These are phyloP conservation scores for Zosterops hypoxanthus DNA, from an alignment of 2,113 vertebrate species.

Conservation along the genomic window DNA sequence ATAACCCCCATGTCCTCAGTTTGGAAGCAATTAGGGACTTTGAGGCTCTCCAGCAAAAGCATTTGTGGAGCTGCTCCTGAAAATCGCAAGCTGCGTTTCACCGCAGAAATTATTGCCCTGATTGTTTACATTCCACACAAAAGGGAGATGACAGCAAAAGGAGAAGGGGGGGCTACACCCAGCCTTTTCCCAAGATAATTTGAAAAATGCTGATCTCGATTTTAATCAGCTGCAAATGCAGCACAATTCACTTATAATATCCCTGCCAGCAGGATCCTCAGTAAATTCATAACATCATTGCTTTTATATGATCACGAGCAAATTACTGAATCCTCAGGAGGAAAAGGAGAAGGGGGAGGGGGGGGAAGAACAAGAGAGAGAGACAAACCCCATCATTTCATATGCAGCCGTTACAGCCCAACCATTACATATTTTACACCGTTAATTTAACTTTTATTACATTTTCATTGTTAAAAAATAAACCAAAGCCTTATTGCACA, in stretches of 20 bases:
- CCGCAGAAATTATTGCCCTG: slow-evolving; percentile 21
- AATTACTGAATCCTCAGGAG: slow-evolving; percentile 63
- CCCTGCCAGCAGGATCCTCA: slow-evolving; percentile 58
- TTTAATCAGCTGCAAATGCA: slow-evolving; percentile 69
- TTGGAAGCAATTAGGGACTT: neutral
- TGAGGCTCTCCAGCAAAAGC: slow-evolving; percentile 1
- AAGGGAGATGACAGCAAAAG: slow-evolving; percentile 51
- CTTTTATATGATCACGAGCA: slow-evolving; percentile 51
- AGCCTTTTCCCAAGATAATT: slow-evolving; percentile 62
- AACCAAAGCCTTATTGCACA: slow-evolving; percentile 26
- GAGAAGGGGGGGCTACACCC: neutral
- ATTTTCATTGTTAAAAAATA: slow-evolving; percentile 51
- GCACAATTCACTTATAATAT: slow-evolving; percentile 67
- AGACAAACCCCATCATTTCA: neutral
- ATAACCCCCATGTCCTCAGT: neutral
- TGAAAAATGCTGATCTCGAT: slow-evolving; percentile 69
- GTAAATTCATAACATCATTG: slow-evolving; percentile 65
- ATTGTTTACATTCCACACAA: slow-evolving; percentile 47
- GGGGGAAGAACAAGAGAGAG: neutral
- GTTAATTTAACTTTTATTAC: slow-evolving; percentile 58
- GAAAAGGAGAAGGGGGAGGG: neutral
- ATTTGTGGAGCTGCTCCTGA: neutral
- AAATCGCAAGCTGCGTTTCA: neutral
- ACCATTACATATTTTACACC: slow-evolving; percentile 34
- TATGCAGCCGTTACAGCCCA: neutral